A percentile compares a stretch with the other conserved stretches of the same genome.
These are phyloP conservation scores for Meles meles DNA, from an alignment of 2,113 vertebrate genomes.

Conservation along the genomic window DNA sequence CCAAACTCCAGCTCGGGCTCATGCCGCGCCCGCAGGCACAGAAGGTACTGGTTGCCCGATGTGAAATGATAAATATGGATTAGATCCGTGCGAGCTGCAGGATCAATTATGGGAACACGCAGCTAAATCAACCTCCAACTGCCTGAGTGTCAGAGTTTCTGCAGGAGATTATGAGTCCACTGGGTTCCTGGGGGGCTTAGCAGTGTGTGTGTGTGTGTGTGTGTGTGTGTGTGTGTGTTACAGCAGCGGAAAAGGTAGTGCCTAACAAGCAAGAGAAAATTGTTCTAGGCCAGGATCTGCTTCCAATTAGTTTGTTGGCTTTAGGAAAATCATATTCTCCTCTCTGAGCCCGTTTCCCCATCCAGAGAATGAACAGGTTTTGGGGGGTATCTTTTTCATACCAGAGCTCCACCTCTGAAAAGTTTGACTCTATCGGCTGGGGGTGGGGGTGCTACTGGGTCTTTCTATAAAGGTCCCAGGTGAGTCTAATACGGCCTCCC, in stretches of 20 bases:
- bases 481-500: accelerated
- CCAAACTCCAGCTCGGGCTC: neutral
- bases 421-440: neutral
- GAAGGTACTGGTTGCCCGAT: neutral
- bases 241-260: neutral
- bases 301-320: neutral
- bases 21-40: neutral
- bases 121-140: slow-evolving; percentile 40
- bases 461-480: neutral
- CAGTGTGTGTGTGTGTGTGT: neutral
- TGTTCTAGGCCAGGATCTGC: neutral
- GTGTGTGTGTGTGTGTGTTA: neutral
- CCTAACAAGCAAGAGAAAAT: neutral
- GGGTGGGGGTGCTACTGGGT: neutral
- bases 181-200: neutral
- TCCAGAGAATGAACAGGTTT: neutral
- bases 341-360: neutral
- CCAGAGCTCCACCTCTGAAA: neutral
- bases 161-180: neutral
- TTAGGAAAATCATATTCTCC: neutral
- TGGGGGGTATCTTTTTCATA: neutral
- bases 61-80: slow-evolving; percentile 42
- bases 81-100: neutral
- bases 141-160: neutral
- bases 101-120: slow-evolving; percentile 35